Evolutionary conservation across 2,888 invertebrate genomes (phyloP), one percentile per base, ranked within the genome.

Genomic region (Drosophila incognita): DNA sequence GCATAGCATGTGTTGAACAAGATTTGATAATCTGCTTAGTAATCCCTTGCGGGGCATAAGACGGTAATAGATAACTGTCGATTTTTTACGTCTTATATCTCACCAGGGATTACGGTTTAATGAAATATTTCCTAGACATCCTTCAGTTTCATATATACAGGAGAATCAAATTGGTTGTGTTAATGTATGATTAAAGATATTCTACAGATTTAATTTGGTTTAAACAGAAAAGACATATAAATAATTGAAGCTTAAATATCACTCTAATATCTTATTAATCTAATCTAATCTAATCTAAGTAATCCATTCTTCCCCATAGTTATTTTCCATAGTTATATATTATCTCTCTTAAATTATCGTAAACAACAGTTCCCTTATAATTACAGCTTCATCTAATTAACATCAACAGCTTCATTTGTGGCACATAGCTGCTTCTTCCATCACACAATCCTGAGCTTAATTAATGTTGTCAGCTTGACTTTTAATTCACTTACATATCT

Each of bases 401-500:
- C 10, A 4, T 15, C 8, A 4, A 15, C 27, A 49, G 18, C 48
- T 49, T 21, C 18, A 24, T 46, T 46, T 46, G 46, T 15, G 7
- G 21, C 46, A 15, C 24, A 46, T 15, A 18, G 29, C 29, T 5
- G 5, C 27, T 49, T 18, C 48, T 15, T 48, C 1, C 46, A 46
- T 24, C 27, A 48, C 8, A 4, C 18, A 4, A 18, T 15, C 1
- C 10, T 27, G 18, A 18, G 49, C 18, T 10, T 27, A 4, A 49
- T 5, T 27, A 27, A 49, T 4, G 1, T 5, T 49, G 8, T 5
- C 27, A 18, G 13, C 4, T n/a, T 31, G 13, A 2, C 4, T 15
- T 15, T 1, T 6, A 36, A 46, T 46, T 24, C 15, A 73, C 91
- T 83, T 79, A 93, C 92, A 92, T 74, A 92, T 92, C 81, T 91